phyloP scores from a whole-genome alignment of 2,888 invertebrate species.

The Phasia obesa region DNA sequence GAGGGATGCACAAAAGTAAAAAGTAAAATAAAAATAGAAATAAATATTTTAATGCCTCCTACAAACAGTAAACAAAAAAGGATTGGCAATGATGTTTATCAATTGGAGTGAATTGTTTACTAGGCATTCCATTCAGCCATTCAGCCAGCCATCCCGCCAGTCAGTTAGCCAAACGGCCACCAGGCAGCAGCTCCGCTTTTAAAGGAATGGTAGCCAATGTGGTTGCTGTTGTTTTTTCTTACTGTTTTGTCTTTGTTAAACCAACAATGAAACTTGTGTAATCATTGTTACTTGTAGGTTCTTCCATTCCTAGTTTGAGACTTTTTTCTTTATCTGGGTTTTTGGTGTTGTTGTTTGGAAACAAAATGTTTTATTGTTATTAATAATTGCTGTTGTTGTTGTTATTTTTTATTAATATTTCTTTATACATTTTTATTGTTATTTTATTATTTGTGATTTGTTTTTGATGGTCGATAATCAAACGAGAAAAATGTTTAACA shows the following conservation, averaged over 20 bases:
- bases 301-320: conserved; percentile 48
- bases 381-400: conserved; percentile 56
- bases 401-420: conserved; percentile 64
- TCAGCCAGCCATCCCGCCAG: conserved; percentile 45
- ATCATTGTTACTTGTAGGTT: conserved; percentile 46
- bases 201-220: conserved; percentile 54
- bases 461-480: conserved; percentile 68
- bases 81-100: conserved; percentile 70
- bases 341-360: conserved; percentile 45
- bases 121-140: conserved; percentile 49
- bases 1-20: conserved; percentile 15
- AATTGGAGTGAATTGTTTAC: conserved; percentile 70
- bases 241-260: conserved; percentile 18
- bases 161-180: conserved; percentile 51
- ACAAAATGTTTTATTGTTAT: conserved; percentile 62
- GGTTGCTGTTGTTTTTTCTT: conserved; percentile 23
- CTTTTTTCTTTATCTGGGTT: conserved; percentile 17
- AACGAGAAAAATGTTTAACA: conserved; percentile 27
- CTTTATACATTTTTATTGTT: conserved; percentile 69
- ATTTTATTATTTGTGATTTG: conserved; percentile 71
- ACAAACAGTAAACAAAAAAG: conserved; percentile 69
- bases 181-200: conserved; percentile 43
- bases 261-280: conserved; percentile 61
- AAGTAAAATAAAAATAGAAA: conserved; percentile 24
- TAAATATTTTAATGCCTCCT: conserved; percentile 56